Percentiles rank a stretch among this genome's conserved stretches.
Conservation (phyloP, 2,797 vertebrate species). For the Pelodytes ibericus region DNA sequence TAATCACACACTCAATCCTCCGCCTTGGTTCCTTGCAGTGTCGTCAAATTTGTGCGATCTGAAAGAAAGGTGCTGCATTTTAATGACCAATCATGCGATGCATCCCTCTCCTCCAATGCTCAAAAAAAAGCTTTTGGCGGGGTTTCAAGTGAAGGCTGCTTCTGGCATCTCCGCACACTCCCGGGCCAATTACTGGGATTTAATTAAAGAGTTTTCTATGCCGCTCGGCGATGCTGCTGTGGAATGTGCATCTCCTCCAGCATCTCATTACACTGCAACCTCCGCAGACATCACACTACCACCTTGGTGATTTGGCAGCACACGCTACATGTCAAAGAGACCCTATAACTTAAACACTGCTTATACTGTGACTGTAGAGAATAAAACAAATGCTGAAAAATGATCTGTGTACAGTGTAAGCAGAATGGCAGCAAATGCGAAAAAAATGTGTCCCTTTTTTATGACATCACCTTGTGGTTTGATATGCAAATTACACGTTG, state of each 20-base stretch:
- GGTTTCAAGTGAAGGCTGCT: not conserved
- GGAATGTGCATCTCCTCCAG: not conserved
- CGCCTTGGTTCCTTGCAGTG: not conserved
- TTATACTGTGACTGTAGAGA: too few species aligned
- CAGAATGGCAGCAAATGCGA: too few species aligned
- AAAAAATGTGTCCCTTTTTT: too few species aligned
- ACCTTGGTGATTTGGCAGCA: not conserved
- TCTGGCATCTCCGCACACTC: not conserved
- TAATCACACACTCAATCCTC: not conserved
- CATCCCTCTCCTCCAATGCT: slow-evolving; percentile 5
- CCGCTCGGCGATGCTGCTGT: not conserved
- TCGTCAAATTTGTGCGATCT: not conserved
- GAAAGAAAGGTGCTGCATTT: not conserved
- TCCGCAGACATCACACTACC: not conserved
- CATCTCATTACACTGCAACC: slow-evolving; percentile 3
- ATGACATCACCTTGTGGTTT: too few species aligned
- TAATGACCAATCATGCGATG: not conserved
- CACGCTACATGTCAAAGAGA: not conserved
- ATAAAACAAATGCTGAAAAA: too few species aligned
- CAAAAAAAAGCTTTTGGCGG: not conserved
- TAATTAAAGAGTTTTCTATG: slow-evolving; percentile 18
- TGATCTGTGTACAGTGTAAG: too few species aligned
- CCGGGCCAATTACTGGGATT: slow-evolving; percentile 16
- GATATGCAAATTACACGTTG: too few species aligned
- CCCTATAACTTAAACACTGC: too few species aligned